Evolutionary conservation across 2,113 vertebrate species (phyloP), one percentile per base, ranked within the genome.

Genomic region (Sturnus vulgaris): DNA sequence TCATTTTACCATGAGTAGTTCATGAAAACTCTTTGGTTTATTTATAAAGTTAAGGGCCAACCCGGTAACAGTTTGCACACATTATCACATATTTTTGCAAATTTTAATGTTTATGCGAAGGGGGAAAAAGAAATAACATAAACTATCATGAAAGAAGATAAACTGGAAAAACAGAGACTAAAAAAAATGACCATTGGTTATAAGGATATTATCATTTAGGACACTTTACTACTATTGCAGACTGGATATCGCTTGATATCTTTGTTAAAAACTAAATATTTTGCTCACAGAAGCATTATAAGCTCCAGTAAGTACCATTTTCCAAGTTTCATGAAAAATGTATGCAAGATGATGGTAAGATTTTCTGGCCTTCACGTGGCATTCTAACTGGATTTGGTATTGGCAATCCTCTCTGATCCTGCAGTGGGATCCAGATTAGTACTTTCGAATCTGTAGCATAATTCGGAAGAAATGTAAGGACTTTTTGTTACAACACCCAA

Each of bases 231-330:
- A 27, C 57, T 82, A 60, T 11, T 64, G 4, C 22, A 77, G 46
- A 37, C 10, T 57, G 49, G 4, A 9, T 72, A 64, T 31, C 3
- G 6, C 8, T 24, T 71, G 10, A n/a, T 40, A 40, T 11, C 33
- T 69, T 80, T 8, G 35, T 65, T 66, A 69, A 77, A 55, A 91
- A 47, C 3, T 17, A 59, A 50, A 24, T 44, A 53, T 59, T 90
- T 95, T 66, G 2, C 27, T 72, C 53, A 60, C 61, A 23, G 2
- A 42, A 25, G 47, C 17, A 1, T 30, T 64, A 44, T 9, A 65
- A 63, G 4, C 4, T 66, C n/a, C 14, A 59, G 33, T n/a, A 83
- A 68, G 12, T 56, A 72, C 8, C 0, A 0, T 27, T 37, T 20
- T 18, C 7, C 10, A 56, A 64, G 44, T 72, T 86, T 44, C 15